Base-by-base conservation (phyloP, 2,797 vertebrate genomes). In the Malacoraja senta region DNA sequence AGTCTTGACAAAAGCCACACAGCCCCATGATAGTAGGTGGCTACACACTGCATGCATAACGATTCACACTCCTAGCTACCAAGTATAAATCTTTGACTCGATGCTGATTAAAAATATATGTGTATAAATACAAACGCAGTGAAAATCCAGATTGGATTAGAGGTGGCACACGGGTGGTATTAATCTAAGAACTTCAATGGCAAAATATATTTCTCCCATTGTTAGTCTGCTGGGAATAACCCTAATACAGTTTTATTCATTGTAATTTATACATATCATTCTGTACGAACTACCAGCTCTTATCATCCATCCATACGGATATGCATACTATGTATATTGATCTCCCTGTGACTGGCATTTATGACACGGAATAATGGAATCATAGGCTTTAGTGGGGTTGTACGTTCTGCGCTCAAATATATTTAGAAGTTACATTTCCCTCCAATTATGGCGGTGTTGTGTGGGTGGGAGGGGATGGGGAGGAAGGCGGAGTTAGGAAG, bases 191-290 rank as follows among this genome's bases (percentile, higher is more conserved):
- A 92, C 90, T 72, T 76, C 90, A 72, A 74, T 53, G 35, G 12
- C 72, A 92, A 58, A 53, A 29, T 91, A 26, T 92, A 8, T 8
- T 24, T 44, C 26, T 1, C 83, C 68, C 38, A 44, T 91, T 53
- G 88, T 53, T 53, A 53, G 9, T 91, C 90, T 53, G 35, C 0
- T 44, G 71, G 38, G 38, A 74, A 74, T 76, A 92, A 53, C 71
- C 38, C 90, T 53, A 76, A 29, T 72, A 24, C 44, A 76, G 26
- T 92, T 96, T 96, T 96, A 96, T 96, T 96, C 96, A 97, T 97
- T 96, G 96, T 97, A 97, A 97, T 97, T 97, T 97, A 97, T 97
- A 97, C 96, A 96, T 95, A 95, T 97, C 95, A 95, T 95, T 96
- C 95, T 96, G 95, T 95, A 94, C 95, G 95, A 95, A 95, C 96